phyloP scores from a whole-genome alignment of 2,113 vertebrate species.

The Onychostruthus taczanowskii region DNA sequence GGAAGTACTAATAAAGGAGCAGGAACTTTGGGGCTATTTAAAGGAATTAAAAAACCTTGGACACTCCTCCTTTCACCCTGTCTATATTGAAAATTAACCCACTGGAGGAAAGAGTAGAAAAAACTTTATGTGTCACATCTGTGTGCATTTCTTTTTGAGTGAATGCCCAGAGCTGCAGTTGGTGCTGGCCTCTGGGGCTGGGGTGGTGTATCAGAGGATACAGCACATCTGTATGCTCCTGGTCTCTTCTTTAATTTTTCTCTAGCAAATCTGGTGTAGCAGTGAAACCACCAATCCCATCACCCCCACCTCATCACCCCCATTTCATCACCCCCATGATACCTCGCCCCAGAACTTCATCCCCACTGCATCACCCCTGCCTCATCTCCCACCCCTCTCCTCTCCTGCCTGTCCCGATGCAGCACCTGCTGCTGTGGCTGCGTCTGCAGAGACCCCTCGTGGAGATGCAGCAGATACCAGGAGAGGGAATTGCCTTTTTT shows the following conservation, averaged over 20 bases:
- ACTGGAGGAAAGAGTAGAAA: not conserved
- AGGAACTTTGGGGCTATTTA: not conserved
- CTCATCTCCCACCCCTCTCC: too few relatives aligned
- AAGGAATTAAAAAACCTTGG: not conserved
- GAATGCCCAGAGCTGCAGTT: not conserved
- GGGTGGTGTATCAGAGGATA: accelerated
- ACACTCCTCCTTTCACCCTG: not conserved
- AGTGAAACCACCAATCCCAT: not conserved
- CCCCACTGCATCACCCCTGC: not conserved
- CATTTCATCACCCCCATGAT: accelerated
- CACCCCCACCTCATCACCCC: too few relatives aligned
- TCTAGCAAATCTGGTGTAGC: not conserved
- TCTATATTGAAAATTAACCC: not conserved
- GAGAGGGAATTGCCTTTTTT: not conserved
- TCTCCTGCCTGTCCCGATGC: accelerated
- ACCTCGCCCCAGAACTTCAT: too few relatives aligned
- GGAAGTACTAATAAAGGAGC: not conserved
- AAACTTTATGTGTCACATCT: not conserved
- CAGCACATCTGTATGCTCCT: accelerated
- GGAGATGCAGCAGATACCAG: not conserved
- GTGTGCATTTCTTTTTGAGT: accelerated
- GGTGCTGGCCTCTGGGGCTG: not conserved
- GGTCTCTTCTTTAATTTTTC: not conserved
- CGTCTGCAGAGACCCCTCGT: not conserved
- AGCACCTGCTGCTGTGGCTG: accelerated